Conservation (phyloP, 2,797 vertebrate species). For the Mastacembelus armatus region DNA sequence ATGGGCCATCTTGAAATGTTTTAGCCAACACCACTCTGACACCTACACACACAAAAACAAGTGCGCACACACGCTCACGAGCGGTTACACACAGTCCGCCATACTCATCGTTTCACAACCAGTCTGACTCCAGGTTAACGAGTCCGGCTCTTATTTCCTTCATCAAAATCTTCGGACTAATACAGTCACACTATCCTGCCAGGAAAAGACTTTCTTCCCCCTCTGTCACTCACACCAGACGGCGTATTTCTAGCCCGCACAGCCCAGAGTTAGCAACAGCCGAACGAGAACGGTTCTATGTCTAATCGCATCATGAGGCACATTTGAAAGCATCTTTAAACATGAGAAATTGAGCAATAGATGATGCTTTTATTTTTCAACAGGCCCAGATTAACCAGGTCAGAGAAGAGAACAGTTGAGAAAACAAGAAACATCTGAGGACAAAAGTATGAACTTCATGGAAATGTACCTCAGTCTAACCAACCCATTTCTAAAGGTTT, state of each 20-base stretch:
- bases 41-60: slow-evolving; percentile 62
- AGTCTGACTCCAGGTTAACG: slow-evolving; percentile 76
- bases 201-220: slow-evolving; percentile 15
- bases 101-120: slow-evolving; percentile 76
- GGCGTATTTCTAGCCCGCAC: slow-evolving; percentile 14
- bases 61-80: slow-evolving; percentile 22
- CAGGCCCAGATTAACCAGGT: background rate
- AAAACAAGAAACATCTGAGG: slow-evolving; percentile 21
- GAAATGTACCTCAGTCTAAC: slow-evolving; percentile 35
- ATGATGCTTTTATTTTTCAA: background rate
- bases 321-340: background rate
- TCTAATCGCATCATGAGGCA: background rate
- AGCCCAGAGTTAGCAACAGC: background rate
- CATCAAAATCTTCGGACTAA: slow-evolving; percentile 57
- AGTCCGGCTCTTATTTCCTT: slow-evolving; percentile 64
- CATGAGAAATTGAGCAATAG: background rate
- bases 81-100: slow-evolving; percentile 48
- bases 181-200: slow-evolving; percentile 29
- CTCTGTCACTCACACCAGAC: slow-evolving; percentile 2
- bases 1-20: slow-evolving; percentile 89
- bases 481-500: slow-evolving; percentile 36
- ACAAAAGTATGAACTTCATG: slow-evolving; percentile 6
- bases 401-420: slow-evolving; percentile 8
- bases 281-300: background rate
- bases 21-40: slow-evolving; percentile 77